Conservation (phyloP, 1,140 invertebrate genomes). For the Medauroidea extradentata region DNA sequence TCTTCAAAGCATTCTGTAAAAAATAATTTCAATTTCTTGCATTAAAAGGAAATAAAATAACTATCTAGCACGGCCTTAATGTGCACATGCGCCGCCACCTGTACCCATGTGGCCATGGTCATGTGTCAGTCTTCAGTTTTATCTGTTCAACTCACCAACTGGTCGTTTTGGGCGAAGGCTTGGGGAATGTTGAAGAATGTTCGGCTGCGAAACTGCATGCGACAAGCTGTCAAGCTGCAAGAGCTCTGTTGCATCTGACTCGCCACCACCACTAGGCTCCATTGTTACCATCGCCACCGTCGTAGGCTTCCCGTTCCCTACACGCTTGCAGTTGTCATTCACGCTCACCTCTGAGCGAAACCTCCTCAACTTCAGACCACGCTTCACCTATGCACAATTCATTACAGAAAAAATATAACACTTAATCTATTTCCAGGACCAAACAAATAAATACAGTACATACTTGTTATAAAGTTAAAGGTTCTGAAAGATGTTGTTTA, state of each 20-base stretch:
- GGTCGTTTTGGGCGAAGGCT: neutral
- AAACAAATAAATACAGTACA: neutral
- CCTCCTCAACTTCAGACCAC: conserved; percentile 41
- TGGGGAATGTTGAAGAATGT: conserved; percentile 29
- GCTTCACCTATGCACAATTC: conserved; percentile 39
- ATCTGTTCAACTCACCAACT: conserved; percentile 7
- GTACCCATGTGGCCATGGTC: no score
- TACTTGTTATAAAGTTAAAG: no score
- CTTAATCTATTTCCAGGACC: no score
- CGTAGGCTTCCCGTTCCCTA: conserved; percentile 27
- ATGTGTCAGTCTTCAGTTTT: no score
- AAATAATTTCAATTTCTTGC: no score
- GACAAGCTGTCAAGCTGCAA: conserved; percentile 37
- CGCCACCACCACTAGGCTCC: conserved; percentile 41
- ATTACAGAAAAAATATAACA: no score
- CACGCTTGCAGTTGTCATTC: conserved; percentile 27
- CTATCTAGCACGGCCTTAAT: no score
- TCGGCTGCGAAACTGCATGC: conserved; percentile 46
- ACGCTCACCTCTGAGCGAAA: conserved; percentile 47
- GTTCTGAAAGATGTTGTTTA: no score
- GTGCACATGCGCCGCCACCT: no score
- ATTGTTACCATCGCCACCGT: conserved; percentile 36
- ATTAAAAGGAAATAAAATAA: no score
- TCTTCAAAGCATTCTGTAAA: no score
- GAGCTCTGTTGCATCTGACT: conserved; percentile 43